Base-by-base conservation (phyloP, 1,140 invertebrate species). In the Bombyx mandarina region DNA sequence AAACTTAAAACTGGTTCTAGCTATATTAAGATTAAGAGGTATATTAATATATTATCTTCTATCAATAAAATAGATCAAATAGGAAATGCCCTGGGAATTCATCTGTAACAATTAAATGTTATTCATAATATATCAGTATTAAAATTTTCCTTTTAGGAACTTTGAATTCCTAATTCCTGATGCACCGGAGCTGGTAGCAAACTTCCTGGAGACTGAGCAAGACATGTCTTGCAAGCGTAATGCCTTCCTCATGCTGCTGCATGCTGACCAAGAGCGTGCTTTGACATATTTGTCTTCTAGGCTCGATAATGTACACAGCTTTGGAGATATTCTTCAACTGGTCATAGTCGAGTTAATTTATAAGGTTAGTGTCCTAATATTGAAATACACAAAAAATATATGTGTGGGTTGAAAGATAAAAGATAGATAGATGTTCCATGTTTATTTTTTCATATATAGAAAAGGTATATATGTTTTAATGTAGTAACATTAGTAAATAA, bases 281-380 rank as follows among this genome's bases (percentile, higher is more conserved):
- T 88, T 99, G 4, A 91, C 94, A 62, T 99, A 99, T 86, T 89
- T 99, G 43, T 94, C 95, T 46, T 94, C 95, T 7, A 98, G 98
- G 80, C 93, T 99, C 51, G 98, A 99, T 82, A 94, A 96, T 88
- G 96, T 98, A 50, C 94, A 95, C 68, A 93, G 92, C 43, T 99
- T 99, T 87, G 98, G 97, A 9, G 98, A 99, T 82, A 99, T 99
- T 67, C 88, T 99, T 7, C 99, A 99, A 82, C 89, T 99, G 46
- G 97, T 99, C 35, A 99, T 99, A 78, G 98, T 99, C 0, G 98
- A 99, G 87, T 90, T 99, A 0, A 99, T 99, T 73, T 99, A 99
- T 78, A 99, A 99, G 92, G 98, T 98, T 48, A 59, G 49, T 54
- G n/a, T 7, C 43, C 8, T 18, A 44, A 18, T 3, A 35, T 35